A percentile compares a stretch with the other conserved stretches of the same genome.
phyloP scores from a whole-genome alignment of 2,888 invertebrate species.

The Polia nebulosa region DNA sequence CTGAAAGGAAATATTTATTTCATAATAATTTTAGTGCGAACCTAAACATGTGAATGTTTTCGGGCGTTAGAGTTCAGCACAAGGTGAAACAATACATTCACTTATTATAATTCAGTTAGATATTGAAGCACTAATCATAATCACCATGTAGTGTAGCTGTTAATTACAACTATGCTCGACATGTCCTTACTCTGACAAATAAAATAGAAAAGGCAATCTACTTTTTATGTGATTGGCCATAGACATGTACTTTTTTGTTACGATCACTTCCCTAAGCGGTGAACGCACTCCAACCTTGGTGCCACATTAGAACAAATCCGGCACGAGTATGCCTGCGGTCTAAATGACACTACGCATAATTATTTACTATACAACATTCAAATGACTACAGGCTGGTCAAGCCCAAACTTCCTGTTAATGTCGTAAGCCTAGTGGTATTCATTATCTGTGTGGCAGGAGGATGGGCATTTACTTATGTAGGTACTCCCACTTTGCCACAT shows the following conservation, averaged over 20 bases:
- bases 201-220: constrained; percentile 38
- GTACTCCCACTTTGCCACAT: constrained; percentile 19
- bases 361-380: constrained; percentile 32
- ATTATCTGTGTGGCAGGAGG: constrained; percentile 40
- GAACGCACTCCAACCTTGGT: constrained; percentile 71
- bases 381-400: constrained; percentile 32
- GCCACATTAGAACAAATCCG: constrained; percentile 56
- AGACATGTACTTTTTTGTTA: constrained; percentile 41
- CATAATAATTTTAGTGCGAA: background rate
- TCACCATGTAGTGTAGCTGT: background rate
- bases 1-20: constrained; percentile 4
- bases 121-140: constrained; percentile 23
- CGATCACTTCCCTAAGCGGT: constrained; percentile 62
- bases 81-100: constrained; percentile 45
- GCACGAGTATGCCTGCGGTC: constrained; percentile 33
- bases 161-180: background rate
- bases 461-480: constrained; percentile 23
- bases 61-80: background rate
- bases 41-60: constrained; percentile 11
- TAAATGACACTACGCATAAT: constrained; percentile 46
- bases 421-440: constrained; percentile 44
- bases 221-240: constrained; percentile 38
- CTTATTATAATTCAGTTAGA: constrained; percentile 1
- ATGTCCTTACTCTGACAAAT: constrained; percentile 39
- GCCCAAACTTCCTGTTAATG: constrained; percentile 51